Conservation (phyloP, 2,797 vertebrate species). For the Falco columbarius region DNA sequence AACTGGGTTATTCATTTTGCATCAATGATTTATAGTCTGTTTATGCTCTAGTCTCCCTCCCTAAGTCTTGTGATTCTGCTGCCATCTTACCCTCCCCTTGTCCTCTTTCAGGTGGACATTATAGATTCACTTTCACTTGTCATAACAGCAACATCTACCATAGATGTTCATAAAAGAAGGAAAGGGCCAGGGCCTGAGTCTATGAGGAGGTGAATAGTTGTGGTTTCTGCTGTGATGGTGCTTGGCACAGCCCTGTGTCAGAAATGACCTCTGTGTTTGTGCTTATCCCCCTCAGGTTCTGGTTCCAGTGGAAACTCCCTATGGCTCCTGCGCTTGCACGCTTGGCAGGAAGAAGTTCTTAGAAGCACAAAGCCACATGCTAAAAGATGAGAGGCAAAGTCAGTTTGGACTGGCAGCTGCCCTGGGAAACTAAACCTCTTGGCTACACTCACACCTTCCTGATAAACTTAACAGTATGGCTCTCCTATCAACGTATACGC, state of each 20-base stretch:
- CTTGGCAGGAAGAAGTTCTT: constrained; percentile 81
- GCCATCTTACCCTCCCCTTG: neutral
- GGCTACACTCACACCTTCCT: neutral
- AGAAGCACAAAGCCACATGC: constrained; percentile 65
- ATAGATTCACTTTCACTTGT: neutral
- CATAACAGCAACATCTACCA: neutral
- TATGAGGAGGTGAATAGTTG: neutral
- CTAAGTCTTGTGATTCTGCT: neutral
- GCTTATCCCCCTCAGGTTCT: constrained; percentile 81
- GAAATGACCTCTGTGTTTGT: neutral
- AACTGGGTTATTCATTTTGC: neutral
- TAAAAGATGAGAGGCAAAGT: constrained; percentile 41
- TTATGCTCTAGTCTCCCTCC: neutral
- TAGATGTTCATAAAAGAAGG: neutral
- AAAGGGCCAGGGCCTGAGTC: neutral
- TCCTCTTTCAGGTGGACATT: neutral
- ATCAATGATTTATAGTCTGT: neutral
- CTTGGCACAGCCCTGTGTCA: neutral
- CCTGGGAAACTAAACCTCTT: constrained; percentile 33
- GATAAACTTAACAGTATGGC: neutral
- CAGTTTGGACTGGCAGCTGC: constrained; percentile 31
- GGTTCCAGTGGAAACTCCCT: constrained; percentile 89
- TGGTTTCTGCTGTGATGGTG: neutral
- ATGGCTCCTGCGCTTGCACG: constrained; percentile 91
- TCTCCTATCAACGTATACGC: neutral